A percentile compares a stretch with the other conserved stretches of the same genome.
Evolutionary conservation across 2,888 invertebrate genomes (phyloP).

Genomic region (Hipparchia semele): DNA sequence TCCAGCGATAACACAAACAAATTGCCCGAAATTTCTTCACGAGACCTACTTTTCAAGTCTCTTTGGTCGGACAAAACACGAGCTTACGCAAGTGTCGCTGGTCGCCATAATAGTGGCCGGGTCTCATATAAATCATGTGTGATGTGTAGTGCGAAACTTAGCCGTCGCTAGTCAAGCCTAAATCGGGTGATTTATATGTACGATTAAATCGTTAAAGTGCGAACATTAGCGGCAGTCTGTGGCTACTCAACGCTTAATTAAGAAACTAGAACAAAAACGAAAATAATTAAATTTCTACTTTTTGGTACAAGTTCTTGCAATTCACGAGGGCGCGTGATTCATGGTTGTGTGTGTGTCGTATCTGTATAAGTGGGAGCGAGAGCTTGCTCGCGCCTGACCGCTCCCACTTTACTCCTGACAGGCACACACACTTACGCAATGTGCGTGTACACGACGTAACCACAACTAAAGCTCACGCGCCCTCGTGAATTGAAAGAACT

Average conservation of each 20-base stretch:
- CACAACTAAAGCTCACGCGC: no score
- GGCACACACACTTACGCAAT: no score
- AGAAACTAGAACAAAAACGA: not conserved
- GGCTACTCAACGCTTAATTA: constrained; percentile 27
- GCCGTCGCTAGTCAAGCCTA: constrained; percentile 31
- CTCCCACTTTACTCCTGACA: no score
- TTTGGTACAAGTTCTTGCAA: no score
- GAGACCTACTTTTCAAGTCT: constrained; percentile 29
- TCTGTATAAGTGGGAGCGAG: no score
- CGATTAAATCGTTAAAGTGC: constrained; percentile 28
- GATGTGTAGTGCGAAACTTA: constrained; percentile 33
- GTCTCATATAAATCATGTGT: constrained; percentile 39
- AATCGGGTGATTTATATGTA: constrained; percentile 33
- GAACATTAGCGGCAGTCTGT: constrained; percentile 22
- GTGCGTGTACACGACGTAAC: no score
- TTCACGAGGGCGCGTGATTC: no score
- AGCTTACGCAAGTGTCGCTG: constrained; percentile 31
- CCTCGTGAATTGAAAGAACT: no score
- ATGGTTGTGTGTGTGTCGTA: no score
- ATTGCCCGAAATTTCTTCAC: constrained; percentile 17
- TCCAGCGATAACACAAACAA: not conserved
- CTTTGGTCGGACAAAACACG: constrained; percentile 23
- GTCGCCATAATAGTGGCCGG: constrained; percentile 25
- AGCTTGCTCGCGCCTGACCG: no score
- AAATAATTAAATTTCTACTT: not conserved